Percentiles rank a stretch among this genome's conserved stretches.
These are phyloP conservation scores for Butorides virescens DNA, from an alignment of 2,113 vertebrate genomes.

Conservation along the genomic window DNA sequence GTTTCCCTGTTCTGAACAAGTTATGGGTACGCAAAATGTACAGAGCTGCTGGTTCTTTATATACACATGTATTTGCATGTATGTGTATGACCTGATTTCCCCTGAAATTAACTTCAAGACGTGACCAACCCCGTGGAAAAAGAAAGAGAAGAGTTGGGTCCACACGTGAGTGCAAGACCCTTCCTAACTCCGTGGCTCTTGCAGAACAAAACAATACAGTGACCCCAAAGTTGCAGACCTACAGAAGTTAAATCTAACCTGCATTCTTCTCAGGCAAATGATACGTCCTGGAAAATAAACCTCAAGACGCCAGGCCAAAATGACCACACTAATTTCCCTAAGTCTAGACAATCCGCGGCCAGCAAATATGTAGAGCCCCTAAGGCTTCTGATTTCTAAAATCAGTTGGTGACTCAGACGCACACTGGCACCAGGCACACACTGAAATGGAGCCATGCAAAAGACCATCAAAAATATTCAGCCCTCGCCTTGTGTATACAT, in stretches of 20 bases:
- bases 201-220: fast-evolving
- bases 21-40: not conserved
- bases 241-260: not conserved
- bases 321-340: not conserved
- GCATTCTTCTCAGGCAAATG: not conserved
- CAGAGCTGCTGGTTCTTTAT: not conserved
- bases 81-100: not conserved
- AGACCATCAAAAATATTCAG: not conserved
- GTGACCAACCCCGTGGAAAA: not conserved
- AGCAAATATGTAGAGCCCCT: not conserved
- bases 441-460: not conserved
- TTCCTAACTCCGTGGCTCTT: not conserved
- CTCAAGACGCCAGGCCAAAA: not conserved
- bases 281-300: not conserved
- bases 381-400: not conserved
- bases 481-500: not conserved
- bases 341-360: not conserved
- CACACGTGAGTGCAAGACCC: not conserved
- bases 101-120: not conserved
- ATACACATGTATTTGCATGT: not conserved
- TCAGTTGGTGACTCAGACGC: not conserved
- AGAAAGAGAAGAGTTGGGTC: not conserved
- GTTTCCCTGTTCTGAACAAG: not conserved
- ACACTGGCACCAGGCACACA: fast-evolving
- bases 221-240: not conserved